phyloP scores from a whole-genome alignment of 2,113 vertebrate genomes.

The Climacteris rufus region DNA sequence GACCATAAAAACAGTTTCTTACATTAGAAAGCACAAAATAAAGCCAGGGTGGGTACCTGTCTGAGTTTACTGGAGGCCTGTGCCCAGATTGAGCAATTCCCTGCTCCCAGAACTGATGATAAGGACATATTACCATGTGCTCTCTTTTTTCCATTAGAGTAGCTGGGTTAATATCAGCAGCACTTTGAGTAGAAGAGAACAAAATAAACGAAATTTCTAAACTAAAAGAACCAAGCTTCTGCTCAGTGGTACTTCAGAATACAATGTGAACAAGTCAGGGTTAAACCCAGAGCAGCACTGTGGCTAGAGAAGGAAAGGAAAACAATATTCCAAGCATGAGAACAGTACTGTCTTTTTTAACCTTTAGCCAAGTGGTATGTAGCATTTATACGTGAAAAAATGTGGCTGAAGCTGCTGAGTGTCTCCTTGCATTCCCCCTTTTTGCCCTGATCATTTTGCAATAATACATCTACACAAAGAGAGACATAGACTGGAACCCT shows the following conservation, averaged over 20 bases:
- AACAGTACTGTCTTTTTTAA: conserved; percentile 49
- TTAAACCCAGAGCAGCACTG: conserved; percentile 15
- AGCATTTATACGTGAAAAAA: conserved; percentile 35
- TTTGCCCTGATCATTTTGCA: neutral
- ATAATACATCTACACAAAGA: neutral
- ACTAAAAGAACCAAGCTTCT: neutral
- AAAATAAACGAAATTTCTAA: neutral
- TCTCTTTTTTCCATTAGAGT: neutral
- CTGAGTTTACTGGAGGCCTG: neutral
- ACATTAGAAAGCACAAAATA: neutral
- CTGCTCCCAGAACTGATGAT: neutral
- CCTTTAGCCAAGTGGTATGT: conserved; percentile 28
- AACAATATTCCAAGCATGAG: conserved; percentile 53
- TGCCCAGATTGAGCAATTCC: neutral
- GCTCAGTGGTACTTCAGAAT: neutral
- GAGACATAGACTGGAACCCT: neutral
- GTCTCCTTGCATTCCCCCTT: neutral
- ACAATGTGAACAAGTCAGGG: neutral
- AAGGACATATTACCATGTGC: neutral
- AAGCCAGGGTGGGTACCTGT: neutral
- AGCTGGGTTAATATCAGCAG: neutral
- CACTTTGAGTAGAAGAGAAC: neutral
- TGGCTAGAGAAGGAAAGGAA: conserved; percentile 21
- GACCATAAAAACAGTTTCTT: neutral
- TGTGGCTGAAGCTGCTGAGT: conserved; percentile 21